phyloP scores from a whole-genome alignment of 2,113 vertebrate genomes.

The Alexandromys fortis region DNA sequence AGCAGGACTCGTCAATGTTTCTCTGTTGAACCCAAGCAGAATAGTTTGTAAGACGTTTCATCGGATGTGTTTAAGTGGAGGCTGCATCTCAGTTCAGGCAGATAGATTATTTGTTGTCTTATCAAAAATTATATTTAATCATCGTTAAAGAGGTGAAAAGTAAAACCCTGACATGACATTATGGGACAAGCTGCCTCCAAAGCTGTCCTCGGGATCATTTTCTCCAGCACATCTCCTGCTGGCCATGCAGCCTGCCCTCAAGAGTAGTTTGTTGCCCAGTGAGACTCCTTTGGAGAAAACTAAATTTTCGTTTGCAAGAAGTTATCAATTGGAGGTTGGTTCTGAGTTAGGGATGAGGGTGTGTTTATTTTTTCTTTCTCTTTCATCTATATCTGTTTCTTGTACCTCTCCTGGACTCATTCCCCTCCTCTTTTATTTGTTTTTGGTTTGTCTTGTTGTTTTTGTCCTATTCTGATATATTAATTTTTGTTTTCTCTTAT shows the following conservation, averaged over 20 bases:
- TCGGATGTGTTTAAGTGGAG: not conserved
- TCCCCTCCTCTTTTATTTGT: not conserved
- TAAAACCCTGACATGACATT: no score
- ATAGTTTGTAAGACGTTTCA: slow-evolving; percentile 26
- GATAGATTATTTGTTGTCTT: not conserved
- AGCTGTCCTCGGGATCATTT: not conserved
- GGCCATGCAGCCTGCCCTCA: not conserved
- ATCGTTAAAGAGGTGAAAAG: slow-evolving; percentile 27
- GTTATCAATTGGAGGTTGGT: not conserved
- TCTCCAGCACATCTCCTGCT: no score
- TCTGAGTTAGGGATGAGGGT: not conserved
- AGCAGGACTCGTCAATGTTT: not conserved
- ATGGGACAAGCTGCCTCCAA: not conserved
- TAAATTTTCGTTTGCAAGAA: not conserved
- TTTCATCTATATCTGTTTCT: not conserved
- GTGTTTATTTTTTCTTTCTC: not conserved
- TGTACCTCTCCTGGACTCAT: not conserved
- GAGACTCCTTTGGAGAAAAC: not conserved
- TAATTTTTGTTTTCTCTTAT: not conserved
- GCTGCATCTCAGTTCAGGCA: not conserved
- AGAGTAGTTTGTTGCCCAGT: not conserved
- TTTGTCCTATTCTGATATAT: not conserved
- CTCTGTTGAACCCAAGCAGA: slow-evolving; percentile 35
- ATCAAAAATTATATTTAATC: not conserved
- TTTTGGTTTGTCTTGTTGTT: not conserved